phyloP scores from a whole-genome alignment of 2,888 invertebrate species.

The Girardia tigrina region DNA sequence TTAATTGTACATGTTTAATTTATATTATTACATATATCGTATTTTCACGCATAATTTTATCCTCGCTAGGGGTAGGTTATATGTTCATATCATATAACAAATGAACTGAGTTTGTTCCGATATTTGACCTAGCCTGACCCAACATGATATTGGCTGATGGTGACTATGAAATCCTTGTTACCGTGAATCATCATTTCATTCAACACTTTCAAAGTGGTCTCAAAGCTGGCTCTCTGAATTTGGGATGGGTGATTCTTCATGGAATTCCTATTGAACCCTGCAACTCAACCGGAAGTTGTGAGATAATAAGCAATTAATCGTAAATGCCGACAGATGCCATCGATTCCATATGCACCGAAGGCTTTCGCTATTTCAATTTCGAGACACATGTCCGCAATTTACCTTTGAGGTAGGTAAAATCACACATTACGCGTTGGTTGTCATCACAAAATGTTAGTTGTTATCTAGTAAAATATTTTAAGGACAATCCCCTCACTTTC shows the following conservation, averaged over 20 bases:
- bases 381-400: too few species aligned
- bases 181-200: constrained; percentile 62
- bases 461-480: too few species aligned
- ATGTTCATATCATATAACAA: too few species aligned
- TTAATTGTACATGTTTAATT: too few species aligned
- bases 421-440: too few species aligned
- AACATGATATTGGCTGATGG: constrained; percentile 74
- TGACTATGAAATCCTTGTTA: constrained; percentile 58
- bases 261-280: constrained; percentile 74
- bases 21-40: too few species aligned
- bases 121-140: constrained; percentile 63
- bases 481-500: too few species aligned
- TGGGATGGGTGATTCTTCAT: constrained; percentile 82
- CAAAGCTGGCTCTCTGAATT: constrained; percentile 92
- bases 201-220: constrained; percentile 74
- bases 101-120: constrained; percentile 85
- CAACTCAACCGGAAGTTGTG: constrained; percentile 78
- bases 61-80: too few species aligned
- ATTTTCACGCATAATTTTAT: too few species aligned
- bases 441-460: too few species aligned
- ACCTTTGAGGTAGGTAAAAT: too few species aligned
- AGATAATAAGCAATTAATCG: constrained; percentile 86
- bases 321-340: constrained; percentile 81
- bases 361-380: too few species aligned
- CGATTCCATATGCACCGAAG: constrained; percentile 92